Evolutionary conservation across 2,113 vertebrate species (phyloP).

Genomic region (Merops nubicus): DNA sequence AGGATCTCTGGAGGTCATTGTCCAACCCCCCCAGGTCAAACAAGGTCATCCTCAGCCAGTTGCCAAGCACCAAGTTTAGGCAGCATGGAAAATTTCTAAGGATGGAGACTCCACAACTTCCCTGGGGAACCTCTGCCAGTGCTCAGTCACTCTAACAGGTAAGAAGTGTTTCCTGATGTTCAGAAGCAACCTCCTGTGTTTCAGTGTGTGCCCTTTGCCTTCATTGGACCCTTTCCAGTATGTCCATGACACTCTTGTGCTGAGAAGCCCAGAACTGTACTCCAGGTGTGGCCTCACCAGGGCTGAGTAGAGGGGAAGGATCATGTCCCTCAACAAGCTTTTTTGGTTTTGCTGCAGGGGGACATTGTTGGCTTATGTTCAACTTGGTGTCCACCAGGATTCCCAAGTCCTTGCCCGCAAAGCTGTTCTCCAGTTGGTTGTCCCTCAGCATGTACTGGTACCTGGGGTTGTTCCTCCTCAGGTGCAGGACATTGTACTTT

Average conservation of each 20-base stretch:
- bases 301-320: not conserved
- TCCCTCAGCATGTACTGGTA: not conserved
- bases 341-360: not conserved
- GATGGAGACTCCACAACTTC: not conserved
- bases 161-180: not conserved
- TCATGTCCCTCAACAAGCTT: not conserved
- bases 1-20: not conserved
- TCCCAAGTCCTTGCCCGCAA: not conserved
- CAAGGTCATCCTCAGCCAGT: not conserved
- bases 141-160: not conserved
- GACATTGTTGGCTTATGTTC: not conserved
- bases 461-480: not conserved
- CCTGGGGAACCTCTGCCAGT: not conserved
- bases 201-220: not conserved
- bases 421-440: not conserved
- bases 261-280: not conserved
- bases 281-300: not conserved
- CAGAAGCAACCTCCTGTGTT: not conserved
- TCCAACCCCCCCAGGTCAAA: not conserved
- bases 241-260: not conserved
- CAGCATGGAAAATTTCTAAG: not conserved
- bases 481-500: not conserved
- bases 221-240: not conserved
- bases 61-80: not conserved
- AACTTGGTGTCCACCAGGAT: not conserved